Evolutionary conservation across 2,888 invertebrate genomes (phyloP).

Genomic region (Thumatha senex): DNA sequence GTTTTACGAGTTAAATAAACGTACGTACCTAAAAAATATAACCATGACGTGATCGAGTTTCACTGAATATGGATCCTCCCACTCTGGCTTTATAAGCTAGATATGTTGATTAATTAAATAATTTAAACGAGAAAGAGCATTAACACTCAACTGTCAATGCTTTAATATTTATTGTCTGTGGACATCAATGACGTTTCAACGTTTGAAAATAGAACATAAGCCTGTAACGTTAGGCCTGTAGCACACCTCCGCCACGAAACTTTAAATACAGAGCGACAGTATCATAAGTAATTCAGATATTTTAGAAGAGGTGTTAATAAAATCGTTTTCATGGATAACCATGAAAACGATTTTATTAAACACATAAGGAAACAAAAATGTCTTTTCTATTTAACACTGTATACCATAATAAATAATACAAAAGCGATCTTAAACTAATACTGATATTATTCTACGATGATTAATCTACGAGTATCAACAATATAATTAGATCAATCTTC

Average conservation of each 20-base stretch:
- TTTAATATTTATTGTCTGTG: conserved; percentile 27
- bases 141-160: conserved; percentile 10
- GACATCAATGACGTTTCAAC: conserved; percentile 13
- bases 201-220: conserved; percentile 12
- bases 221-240: too few relatives aligned
- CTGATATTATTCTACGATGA: conserved; percentile 29
- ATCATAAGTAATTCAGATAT: too few relatives aligned
- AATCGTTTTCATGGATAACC: too few relatives aligned
- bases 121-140: conserved; percentile 12
- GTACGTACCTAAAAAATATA: background rate
- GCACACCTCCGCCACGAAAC: too few relatives aligned
- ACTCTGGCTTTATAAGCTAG: conserved; percentile 32
- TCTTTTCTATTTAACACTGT: conserved; percentile 7
- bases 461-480: conserved; percentile 35
- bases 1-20: background rate
- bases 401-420: conserved; percentile 23
- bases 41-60: conserved; percentile 13
- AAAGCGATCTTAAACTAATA: conserved; percentile 38
- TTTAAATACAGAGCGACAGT: too few relatives aligned
- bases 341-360: too few relatives aligned
- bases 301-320: too few relatives aligned
- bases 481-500: conserved; percentile 28
- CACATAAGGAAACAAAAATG: too few relatives aligned
- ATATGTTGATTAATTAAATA: conserved; percentile 10
- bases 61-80: conserved; percentile 6